These are phyloP conservation scores for Drosophila niveifrons DNA, from an alignment of 2,888 invertebrate species.

Conservation along the genomic window DNA sequence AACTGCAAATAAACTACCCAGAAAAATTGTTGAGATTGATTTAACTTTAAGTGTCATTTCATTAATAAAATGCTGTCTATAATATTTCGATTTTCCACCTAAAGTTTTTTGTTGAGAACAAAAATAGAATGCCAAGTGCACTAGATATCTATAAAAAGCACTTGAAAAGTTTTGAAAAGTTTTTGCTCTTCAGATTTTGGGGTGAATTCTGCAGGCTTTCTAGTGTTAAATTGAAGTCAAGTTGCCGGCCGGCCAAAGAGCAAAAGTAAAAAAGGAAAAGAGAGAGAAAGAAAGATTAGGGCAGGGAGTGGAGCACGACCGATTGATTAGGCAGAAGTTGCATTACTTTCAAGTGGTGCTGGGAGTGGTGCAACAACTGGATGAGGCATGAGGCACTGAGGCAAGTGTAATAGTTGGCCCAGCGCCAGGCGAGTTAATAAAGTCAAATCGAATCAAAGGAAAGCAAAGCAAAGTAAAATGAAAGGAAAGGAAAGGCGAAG, in stretches of 20 bases:
- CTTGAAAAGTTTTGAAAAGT: conserved; percentile 13
- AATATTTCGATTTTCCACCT: not conserved
- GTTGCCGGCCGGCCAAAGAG: conserved; percentile 33
- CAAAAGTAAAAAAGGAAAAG: not conserved
- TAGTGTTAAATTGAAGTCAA: conserved; percentile 53
- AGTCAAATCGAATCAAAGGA: conserved; percentile 61
- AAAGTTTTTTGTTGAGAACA: not conserved
- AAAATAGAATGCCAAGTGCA: not conserved
- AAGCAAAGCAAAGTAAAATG: not conserved
- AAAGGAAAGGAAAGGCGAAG: conserved; percentile 6
- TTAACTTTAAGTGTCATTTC: not conserved
- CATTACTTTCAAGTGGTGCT: conserved; percentile 54
- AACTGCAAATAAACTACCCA: too few species aligned
- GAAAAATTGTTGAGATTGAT: too few species aligned
- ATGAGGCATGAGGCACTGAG: conserved; percentile 16
- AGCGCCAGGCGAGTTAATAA: conserved; percentile 60
- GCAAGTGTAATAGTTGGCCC: conserved; percentile 48
- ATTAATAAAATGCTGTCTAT: not conserved
- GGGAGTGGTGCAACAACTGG: conserved; percentile 36
- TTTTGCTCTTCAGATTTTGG: not conserved
- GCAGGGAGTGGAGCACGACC: conserved; percentile 28
- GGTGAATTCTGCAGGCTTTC: conserved; percentile 34
- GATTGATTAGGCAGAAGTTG: conserved; percentile 67
- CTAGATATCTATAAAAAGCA: not conserved
- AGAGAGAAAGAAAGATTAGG: not conserved